These are phyloP conservation scores for Tiaroga cobitis DNA, from an alignment of 2,797 vertebrate species.

Conservation along the genomic window DNA sequence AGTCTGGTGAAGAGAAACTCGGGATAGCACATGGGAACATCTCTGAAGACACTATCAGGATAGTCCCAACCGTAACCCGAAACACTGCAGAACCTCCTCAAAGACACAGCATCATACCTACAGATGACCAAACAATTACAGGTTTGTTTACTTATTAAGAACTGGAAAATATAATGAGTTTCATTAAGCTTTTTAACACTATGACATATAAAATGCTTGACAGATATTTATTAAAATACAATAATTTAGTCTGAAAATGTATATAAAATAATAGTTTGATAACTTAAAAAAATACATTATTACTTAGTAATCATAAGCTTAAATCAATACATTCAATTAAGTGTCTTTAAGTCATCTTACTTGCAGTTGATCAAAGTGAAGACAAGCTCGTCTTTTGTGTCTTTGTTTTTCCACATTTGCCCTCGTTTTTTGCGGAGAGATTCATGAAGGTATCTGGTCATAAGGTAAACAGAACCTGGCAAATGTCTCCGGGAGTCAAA, in stretches of 20 bases:
- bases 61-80: slow-evolving; percentile 79
- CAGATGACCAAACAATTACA: not conserved
- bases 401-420: not conserved
- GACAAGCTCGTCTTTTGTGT: not conserved
- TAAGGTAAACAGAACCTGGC: slow-evolving; percentile 65
- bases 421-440: slow-evolving; percentile 58
- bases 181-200: not conserved
- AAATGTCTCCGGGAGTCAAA: slow-evolving; percentile 56
- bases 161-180: not conserved
- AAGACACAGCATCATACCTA: slow-evolving; percentile 61
- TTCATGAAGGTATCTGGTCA: slow-evolving; percentile 55
- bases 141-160: not conserved
- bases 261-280: not conserved
- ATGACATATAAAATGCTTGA: not conserved
- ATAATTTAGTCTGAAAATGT: not conserved
- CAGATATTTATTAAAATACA: not conserved
- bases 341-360: slow-evolving; percentile 53
- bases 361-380: slow-evolving; percentile 68
- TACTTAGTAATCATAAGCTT: not conserved
- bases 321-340: not conserved
- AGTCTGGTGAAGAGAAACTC: slow-evolving; percentile 67
- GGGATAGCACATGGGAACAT: slow-evolving; percentile 73
- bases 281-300: not conserved
- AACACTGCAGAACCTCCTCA: slow-evolving; percentile 73
- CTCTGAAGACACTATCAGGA: slow-evolving; percentile 74